Conservation (phyloP, 2,113 vertebrate genomes). For the Sturnus vulgaris region DNA sequence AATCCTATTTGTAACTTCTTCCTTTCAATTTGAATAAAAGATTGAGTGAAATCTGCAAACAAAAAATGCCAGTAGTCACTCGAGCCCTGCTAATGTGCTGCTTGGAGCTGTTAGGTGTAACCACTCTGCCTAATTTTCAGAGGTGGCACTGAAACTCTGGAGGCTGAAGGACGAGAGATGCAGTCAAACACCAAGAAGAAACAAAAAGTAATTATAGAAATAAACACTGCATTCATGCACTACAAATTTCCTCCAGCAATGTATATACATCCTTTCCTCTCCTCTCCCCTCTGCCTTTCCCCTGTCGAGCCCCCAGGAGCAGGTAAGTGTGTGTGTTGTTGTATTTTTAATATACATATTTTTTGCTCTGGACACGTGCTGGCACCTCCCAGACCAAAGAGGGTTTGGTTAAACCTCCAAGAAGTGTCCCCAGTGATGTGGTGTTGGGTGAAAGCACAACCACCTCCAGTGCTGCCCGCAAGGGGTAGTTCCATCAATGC, state of each 20-base stretch:
- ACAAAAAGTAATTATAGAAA: background rate
- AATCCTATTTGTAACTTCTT: background rate
- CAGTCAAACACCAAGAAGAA: background rate
- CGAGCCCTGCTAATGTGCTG: background rate
- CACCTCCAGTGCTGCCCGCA: accelerated
- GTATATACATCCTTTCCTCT: background rate
- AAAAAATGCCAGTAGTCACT: background rate
- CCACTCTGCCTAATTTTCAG: background rate
- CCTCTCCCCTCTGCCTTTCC: background rate
- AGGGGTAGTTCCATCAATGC: background rate
- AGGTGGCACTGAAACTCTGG: background rate
- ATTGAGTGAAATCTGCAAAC: background rate
- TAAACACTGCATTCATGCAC: background rate
- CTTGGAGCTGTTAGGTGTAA: background rate
- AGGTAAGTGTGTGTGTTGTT: background rate
- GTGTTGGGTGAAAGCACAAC: background rate
- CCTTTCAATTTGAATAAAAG: background rate
- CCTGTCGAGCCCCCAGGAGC: accelerated
- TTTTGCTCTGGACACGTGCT: background rate
- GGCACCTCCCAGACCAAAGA: background rate
- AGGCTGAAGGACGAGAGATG: background rate
- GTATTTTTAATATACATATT: background rate
- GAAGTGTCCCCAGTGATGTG: accelerated
- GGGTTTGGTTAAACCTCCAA: background rate
- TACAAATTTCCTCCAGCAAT: background rate